A percentile compares a stretch with the other conserved stretches of the same genome.
phyloP scores from a whole-genome alignment of 2,888 invertebrate species.

The Polydrusus cervinus region DNA sequence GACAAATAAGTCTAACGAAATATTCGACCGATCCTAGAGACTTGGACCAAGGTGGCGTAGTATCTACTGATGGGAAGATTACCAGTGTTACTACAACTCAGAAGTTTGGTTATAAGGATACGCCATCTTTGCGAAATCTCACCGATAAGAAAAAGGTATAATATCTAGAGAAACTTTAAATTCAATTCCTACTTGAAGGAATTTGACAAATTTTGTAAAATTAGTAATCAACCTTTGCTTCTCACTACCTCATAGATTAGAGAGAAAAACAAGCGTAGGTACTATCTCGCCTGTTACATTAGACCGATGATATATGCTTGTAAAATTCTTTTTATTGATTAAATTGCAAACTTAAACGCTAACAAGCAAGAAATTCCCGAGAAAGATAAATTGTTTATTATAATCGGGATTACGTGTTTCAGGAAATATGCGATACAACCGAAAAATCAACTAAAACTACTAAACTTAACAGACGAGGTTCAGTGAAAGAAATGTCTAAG shows the following conservation, averaged over 20 bases:
- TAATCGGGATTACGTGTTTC: background rate
- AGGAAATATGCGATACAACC: constrained; percentile 62
- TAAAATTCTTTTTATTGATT: too few species aligned
- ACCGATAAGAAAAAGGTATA: constrained; percentile 61
- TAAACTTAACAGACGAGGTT: constrained; percentile 78
- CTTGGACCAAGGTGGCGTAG: constrained; percentile 64
- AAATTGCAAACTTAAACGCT: too few species aligned
- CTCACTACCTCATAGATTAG: too few species aligned
- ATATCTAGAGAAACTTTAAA: too few species aligned
- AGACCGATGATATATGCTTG: too few species aligned
- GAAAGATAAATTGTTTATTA: background rate
- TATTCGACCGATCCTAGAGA: constrained; percentile 80
- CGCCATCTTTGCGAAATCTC: constrained; percentile 65
- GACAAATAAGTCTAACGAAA: constrained; percentile 80
- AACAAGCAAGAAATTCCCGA: too few species aligned
- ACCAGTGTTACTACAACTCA: constrained; percentile 69
- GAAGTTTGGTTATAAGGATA: constrained; percentile 68
- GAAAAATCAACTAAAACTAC: constrained; percentile 61
- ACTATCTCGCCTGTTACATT: too few species aligned
- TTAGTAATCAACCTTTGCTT: too few species aligned
- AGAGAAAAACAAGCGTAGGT: too few species aligned
- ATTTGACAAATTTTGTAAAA: too few species aligned
- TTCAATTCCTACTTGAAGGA: too few species aligned
- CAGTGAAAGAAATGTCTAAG: constrained; percentile 85
- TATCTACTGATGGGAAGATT: constrained; percentile 61